phyloP scores from a whole-genome alignment of 2,888 invertebrate species.

The Drosophila melanosoma region DNA sequence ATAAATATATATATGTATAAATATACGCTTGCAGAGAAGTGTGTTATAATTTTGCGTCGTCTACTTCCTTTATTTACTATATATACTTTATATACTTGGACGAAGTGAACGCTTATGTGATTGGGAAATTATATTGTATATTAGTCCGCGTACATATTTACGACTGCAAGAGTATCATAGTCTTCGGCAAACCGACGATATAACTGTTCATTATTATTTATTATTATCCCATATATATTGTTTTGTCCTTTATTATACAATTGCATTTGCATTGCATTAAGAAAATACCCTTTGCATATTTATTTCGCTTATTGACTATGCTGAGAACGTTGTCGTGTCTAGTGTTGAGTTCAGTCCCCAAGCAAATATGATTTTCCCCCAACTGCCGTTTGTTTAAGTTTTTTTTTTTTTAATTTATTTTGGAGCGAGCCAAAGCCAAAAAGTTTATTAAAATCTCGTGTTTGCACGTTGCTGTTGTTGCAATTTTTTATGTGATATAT shows the following conservation, averaged over 20 bases:
- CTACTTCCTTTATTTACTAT: background rate
- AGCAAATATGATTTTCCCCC: background rate
- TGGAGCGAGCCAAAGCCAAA: conserved; percentile 1
- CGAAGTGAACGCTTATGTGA: background rate
- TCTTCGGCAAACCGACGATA: background rate
- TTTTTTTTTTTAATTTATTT: conserved; percentile 7
- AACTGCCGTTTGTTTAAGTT: background rate
- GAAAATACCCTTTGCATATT: background rate
- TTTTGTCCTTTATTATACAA: conserved; percentile 8
- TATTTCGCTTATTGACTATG: background rate
- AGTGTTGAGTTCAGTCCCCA: conserved; percentile 21
- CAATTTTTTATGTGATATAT: conserved; percentile 10
- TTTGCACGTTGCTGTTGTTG: conserved; percentile 75
- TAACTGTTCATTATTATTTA: background rate
- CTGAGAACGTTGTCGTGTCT: conserved; percentile 10
- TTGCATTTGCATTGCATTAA: background rate
- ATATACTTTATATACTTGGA: background rate
- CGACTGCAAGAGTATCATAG: background rate
- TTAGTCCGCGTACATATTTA: background rate
- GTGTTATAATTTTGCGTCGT: background rate
- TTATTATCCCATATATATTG: conserved; percentile 6
- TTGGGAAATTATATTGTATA: background rate
- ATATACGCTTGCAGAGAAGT: conserved; percentile 2
- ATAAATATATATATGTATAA: conserved; percentile 8
- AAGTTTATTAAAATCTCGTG: conserved; percentile 6